Conservation (phyloP, 92 coral and sea anemone genomes). For the Virgularia gustaviana region DNA sequence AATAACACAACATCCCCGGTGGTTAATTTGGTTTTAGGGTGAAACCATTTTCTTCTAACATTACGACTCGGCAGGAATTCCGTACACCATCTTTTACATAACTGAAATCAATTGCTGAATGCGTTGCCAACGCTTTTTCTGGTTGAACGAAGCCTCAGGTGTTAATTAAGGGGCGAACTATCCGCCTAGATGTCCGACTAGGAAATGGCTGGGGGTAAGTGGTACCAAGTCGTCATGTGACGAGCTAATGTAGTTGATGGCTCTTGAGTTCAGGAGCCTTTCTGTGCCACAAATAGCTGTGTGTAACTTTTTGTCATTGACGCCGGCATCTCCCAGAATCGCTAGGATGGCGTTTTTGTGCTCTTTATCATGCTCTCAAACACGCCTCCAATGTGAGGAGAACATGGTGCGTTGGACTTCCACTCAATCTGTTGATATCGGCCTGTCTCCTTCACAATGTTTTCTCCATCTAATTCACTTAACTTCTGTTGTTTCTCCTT, state of each 20-base stretch:
- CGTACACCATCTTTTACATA: background rate
- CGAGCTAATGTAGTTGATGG: slow-evolving; percentile 4
- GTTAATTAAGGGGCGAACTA: background rate
- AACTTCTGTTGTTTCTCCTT: background rate
- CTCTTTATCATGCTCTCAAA: slow-evolving; percentile 13
- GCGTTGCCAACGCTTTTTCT: background rate
- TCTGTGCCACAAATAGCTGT: slow-evolving; percentile 18
- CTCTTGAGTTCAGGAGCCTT: slow-evolving; percentile 13
- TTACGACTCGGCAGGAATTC: background rate
- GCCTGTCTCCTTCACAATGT: background rate
- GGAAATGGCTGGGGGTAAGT: background rate
- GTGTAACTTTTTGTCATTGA: background rate
- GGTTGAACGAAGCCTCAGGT: background rate
- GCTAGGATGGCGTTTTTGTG: slow-evolving; percentile 20
- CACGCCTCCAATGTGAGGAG: slow-evolving; percentile 20
- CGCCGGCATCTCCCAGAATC: slow-evolving; percentile 5
- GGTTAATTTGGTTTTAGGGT: background rate
- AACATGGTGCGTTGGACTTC: slow-evolving; percentile 8
- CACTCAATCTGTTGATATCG: background rate
- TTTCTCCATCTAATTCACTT: slow-evolving; percentile 2
- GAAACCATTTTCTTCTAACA: too few relatives aligned
- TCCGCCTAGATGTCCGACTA: too few relatives aligned
- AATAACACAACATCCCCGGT: background rate
- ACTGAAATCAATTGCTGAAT: background rate
- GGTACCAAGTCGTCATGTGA: background rate